Evolutionary conservation across 2,888 invertebrate species (phyloP).

Genomic region (Drosophila macrospina): DNA sequence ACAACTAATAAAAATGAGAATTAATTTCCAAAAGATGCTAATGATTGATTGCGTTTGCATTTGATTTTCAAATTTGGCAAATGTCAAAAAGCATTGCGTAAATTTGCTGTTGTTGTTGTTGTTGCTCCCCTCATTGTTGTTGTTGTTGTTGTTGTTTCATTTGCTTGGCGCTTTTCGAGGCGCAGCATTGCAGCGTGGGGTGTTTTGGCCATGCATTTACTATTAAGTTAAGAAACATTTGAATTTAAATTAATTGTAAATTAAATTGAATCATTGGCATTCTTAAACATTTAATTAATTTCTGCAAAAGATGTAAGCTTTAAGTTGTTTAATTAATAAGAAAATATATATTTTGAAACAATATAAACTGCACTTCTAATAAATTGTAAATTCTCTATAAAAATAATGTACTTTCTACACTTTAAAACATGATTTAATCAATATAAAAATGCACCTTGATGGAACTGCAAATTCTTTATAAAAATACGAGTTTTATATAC

Average conservation of each 20-base stretch:
- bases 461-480: too few species aligned
- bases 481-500: too few species aligned
- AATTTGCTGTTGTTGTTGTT: conserved; percentile 16
- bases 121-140: background rate
- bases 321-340: background rate
- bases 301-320: background rate
- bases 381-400: background rate
- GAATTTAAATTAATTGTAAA: conserved; percentile 18
- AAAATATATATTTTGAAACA: background rate
- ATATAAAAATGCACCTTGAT: too few species aligned
- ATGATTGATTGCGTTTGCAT: conserved; percentile 76
- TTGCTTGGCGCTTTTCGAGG: conserved; percentile 33
- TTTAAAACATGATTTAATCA: background rate
- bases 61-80: conserved; percentile 49
- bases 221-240: conserved; percentile 10
- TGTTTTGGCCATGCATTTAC: conserved; percentile 5
- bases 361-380: background rate
- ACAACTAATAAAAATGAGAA: conserved; percentile 63
- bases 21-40: conserved; percentile 76
- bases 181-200: conserved; percentile 44
- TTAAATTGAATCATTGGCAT: conserved; percentile 14
- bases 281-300: conserved; percentile 8
- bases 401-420: background rate
- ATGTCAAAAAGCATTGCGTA: conserved; percentile 71
- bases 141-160: conserved; percentile 14